Conservation (phyloP, 2,113 vertebrate genomes). For the Burhinus bistriatus region DNA sequence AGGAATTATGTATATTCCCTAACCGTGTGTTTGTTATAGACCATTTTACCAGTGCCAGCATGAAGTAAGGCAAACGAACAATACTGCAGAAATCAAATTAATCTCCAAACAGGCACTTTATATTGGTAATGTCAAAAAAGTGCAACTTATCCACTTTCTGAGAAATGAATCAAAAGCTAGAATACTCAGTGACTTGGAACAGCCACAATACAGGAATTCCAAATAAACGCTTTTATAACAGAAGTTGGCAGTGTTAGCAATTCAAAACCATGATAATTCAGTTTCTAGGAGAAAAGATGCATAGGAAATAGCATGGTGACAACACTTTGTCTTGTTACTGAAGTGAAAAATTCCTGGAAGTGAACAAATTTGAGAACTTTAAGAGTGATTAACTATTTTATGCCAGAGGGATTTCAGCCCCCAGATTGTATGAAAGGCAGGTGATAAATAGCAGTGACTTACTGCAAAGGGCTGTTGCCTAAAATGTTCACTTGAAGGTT, state of each 20-base stretch:
- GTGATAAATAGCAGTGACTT: not conserved
- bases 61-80: not conserved
- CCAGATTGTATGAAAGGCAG: not conserved
- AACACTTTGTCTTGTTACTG: not conserved
- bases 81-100: not conserved
- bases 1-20: not conserved
- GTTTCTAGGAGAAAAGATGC: not conserved
- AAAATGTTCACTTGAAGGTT: not conserved
- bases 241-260: not conserved
- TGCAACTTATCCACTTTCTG: not conserved
- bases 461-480: not conserved
- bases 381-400: not conserved
- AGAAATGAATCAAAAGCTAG: not conserved
- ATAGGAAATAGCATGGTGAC: not conserved
- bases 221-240: not conserved
- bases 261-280: not conserved
- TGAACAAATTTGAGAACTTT: not conserved
- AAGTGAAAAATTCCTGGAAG: slow-evolving; percentile 22
- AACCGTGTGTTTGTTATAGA: not conserved
- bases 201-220: not conserved
- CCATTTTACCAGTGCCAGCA: not conserved
- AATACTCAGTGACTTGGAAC: not conserved
- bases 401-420: not conserved
- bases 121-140: not conserved
- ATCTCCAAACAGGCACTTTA: not conserved